phyloP scores from a whole-genome alignment of 2,888 invertebrate species.

The Melipona beecheii region DNA sequence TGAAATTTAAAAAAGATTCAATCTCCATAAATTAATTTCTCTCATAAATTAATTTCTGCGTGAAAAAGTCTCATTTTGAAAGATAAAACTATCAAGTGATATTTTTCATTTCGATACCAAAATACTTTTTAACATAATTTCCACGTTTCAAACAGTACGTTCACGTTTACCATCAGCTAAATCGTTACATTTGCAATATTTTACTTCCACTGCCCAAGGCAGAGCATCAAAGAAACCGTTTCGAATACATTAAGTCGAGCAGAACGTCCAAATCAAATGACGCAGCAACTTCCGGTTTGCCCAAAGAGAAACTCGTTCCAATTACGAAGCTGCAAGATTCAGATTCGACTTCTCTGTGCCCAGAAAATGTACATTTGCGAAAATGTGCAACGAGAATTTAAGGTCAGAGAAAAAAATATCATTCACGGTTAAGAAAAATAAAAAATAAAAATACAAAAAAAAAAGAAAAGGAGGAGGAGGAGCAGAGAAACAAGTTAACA shows the following conservation, averaged over 20 bases:
- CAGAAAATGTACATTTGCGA: not conserved
- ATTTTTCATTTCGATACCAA: not conserved
- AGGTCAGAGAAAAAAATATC: slow-evolving; percentile 8
- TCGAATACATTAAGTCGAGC: not conserved
- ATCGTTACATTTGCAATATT: no score
- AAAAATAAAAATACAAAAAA: not conserved
- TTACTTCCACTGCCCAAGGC: no score
- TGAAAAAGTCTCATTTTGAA: no score
- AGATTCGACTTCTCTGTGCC: slow-evolving; percentile 25
- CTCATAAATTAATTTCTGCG: not conserved
- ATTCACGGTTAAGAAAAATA: not conserved
- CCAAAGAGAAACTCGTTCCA: slow-evolving; percentile 28
- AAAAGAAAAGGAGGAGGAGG: not conserved
- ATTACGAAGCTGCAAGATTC: slow-evolving; percentile 11
- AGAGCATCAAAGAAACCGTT: not conserved
- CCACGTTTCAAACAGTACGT: no score
- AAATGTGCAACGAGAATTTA: slow-evolving; percentile 39
- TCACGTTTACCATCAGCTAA: no score
- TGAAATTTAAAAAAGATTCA: not conserved
- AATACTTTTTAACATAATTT: no score
- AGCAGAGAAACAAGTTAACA: slow-evolving; percentile 31
- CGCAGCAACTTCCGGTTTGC: slow-evolving; percentile 23
- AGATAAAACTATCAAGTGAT: no score
- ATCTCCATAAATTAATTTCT: not conserved
- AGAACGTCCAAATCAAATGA: slow-evolving; percentile 6